phyloP scores from a whole-genome alignment of 2,113 vertebrate species.

The Malurus alboscapulatus region DNA sequence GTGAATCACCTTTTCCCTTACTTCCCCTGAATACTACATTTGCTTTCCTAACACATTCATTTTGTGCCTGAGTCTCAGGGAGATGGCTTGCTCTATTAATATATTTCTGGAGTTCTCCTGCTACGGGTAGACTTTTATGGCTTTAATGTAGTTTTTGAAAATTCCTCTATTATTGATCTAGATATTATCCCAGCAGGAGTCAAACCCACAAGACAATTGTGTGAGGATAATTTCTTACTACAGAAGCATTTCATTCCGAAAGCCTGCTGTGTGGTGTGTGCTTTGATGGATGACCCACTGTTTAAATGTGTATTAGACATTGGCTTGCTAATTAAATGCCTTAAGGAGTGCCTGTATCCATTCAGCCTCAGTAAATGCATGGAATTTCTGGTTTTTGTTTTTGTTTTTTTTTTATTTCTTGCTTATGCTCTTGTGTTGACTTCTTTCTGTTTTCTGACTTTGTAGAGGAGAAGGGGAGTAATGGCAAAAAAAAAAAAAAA shows the following conservation, averaged over 20 bases:
- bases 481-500: background rate
- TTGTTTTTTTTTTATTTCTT: constrained; percentile 27
- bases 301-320: constrained; percentile 67
- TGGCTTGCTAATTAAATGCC: constrained; percentile 73
- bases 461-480: background rate
- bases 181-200: constrained; percentile 75
- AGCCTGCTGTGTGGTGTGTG: constrained; percentile 66
- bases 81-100: constrained; percentile 69
- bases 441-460: constrained; percentile 6
- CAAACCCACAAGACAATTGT: constrained; percentile 72
- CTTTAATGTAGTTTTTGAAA: constrained; percentile 74
- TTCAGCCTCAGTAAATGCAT: constrained; percentile 22
- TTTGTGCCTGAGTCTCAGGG: constrained; percentile 51
- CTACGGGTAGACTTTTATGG: constrained; percentile 66
- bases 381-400: constrained; percentile 31
- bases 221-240: constrained; percentile 74
- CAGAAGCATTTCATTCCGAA: constrained; percentile 70
- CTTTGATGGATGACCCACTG: constrained; percentile 71
- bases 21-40: constrained; percentile 19
- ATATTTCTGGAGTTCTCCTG: constrained; percentile 62
- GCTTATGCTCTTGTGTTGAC: background rate
- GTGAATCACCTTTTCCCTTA: constrained; percentile 35
- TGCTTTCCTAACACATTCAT: constrained; percentile 48
- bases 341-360: constrained; percentile 48
- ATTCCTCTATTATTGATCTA: constrained; percentile 75